phyloP scores from a whole-genome alignment of 2,113 vertebrate genomes.

The Panthera leo region DNA sequence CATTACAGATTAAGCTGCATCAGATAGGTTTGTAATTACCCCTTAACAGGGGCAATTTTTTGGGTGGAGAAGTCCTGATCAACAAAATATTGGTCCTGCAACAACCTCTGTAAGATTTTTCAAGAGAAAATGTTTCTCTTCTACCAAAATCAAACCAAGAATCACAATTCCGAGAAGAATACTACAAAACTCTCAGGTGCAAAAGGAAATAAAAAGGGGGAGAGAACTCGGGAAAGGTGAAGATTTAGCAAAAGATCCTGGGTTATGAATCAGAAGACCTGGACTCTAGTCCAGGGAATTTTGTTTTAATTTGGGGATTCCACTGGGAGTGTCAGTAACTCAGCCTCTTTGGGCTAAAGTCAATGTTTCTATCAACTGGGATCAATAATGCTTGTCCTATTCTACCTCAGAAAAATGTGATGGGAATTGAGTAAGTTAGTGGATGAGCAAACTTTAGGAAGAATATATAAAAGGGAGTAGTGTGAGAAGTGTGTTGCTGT shows the following conservation, averaged over 20 bases:
- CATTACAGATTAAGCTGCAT: not conserved
- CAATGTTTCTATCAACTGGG: not conserved
- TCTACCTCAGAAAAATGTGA: not conserved
- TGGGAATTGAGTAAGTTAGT: not conserved
- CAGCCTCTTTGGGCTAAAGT: not conserved
- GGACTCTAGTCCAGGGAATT: not conserved
- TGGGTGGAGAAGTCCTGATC: constrained; percentile 31
- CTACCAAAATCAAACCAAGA: not conserved
- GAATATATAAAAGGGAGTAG: not conserved
- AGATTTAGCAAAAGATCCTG: not conserved
- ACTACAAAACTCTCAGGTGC: not conserved
- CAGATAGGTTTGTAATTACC: constrained; percentile 12
- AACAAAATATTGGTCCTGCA: not conserved
- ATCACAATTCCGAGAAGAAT: not conserved
- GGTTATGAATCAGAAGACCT: not conserved
- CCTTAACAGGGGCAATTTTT: constrained; percentile 46
- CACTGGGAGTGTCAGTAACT: not conserved
- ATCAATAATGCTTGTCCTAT: not conserved
- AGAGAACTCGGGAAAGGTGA: not conserved
- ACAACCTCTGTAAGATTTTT: not conserved
- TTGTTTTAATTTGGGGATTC: constrained; percentile 12
- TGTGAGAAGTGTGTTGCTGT: not conserved
- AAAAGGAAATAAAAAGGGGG: not conserved
- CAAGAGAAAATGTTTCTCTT: not conserved
- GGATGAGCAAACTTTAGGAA: not conserved